Percentiles rank a stretch among this genome's conserved stretches.
phyloP scores from a whole-genome alignment of 1,140 invertebrate genomes.

The Anastrepha ludens region DNA sequence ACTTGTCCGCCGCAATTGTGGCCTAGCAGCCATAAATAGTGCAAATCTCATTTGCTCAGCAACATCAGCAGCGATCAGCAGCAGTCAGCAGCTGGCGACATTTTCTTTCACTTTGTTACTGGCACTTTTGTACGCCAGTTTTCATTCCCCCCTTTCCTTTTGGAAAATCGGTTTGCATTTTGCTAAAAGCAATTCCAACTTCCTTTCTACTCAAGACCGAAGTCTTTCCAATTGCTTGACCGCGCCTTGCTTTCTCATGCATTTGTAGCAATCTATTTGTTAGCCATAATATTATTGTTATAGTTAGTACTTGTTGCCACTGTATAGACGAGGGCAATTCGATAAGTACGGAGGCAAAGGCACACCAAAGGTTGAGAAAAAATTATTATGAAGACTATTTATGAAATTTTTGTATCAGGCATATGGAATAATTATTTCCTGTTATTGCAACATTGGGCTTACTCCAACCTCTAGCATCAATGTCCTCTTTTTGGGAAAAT shows the following conservation, averaged over 20 bases:
- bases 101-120: slow-evolving; percentile 41
- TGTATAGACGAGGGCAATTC: neutral
- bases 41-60: slow-evolving; percentile 40
- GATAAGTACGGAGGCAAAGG: neutral
- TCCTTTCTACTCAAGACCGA: neutral
- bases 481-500: no score
- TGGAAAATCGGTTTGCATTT: slow-evolving; percentile 18
- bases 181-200: neutral
- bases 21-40: slow-evolving; percentile 42
- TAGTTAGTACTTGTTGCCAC: neutral
- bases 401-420: no score
- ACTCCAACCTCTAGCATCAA: no score
- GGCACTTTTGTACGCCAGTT: neutral
- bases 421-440: no score
- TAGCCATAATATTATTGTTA: neutral
- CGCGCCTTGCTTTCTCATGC: neutral
- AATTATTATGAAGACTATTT: no score
- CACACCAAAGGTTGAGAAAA: no score
- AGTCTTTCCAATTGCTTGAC: neutral
- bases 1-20: slow-evolving; percentile 18
- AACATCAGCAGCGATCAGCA: neutral
- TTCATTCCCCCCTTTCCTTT: neutral
- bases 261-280: neutral
- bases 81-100: slow-evolving; percentile 23
- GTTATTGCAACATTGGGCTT: no score